A percentile compares a stretch with the other conserved stretches of the same genome.
These are phyloP conservation scores for Callosobruchus maculatus DNA, from an alignment of 2,888 invertebrate genomes.

Conservation along the genomic window DNA sequence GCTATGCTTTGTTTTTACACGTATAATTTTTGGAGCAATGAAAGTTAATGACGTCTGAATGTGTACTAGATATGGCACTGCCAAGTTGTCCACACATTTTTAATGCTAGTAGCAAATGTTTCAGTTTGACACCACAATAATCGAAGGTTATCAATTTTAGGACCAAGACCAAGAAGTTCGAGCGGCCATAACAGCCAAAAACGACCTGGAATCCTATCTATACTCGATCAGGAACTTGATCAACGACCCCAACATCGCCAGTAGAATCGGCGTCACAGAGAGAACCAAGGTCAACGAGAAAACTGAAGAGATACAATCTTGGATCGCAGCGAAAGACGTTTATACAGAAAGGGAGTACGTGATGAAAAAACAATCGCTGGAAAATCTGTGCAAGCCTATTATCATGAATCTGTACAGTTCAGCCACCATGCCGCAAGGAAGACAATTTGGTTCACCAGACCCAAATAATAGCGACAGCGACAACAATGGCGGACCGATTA, in stretches of 20 bases:
- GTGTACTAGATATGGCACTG: too few relatives aligned
- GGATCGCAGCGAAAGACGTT: constrained; percentile 60
- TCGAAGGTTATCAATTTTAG: constrained; percentile 11
- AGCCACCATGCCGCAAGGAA: constrained; percentile 14
- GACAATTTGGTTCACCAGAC: constrained; percentile 28
- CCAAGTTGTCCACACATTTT: too few relatives aligned
- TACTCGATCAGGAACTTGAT: constrained; percentile 28
- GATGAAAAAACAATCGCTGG: constrained; percentile 57
- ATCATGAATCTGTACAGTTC: constrained; percentile 46
- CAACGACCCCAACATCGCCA: constrained; percentile 42
- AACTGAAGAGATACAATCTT: constrained; percentile 59
- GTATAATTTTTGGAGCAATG: too few relatives aligned
- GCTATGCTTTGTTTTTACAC: too few relatives aligned
- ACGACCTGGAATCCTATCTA: constrained; percentile 49
- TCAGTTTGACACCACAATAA: too few relatives aligned
- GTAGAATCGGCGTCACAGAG: constrained; percentile 56
- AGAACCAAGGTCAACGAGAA: constrained; percentile 44
- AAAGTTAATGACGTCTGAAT: too few relatives aligned
- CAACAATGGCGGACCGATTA: constrained; percentile 30
- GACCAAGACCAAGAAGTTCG: constrained; percentile 55
- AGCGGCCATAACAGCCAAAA: constrained; percentile 55
- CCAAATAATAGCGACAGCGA: constrained; percentile 9
- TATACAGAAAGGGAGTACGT: constrained; percentile 62
- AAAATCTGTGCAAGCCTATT: constrained; percentile 56
- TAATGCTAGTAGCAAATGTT: too few relatives aligned